A percentile compares a stretch with the other conserved stretches of the same genome.
phyloP scores from a whole-genome alignment of 2,888 invertebrate genomes.

The Sinohyriopsis cumingii region DNA sequence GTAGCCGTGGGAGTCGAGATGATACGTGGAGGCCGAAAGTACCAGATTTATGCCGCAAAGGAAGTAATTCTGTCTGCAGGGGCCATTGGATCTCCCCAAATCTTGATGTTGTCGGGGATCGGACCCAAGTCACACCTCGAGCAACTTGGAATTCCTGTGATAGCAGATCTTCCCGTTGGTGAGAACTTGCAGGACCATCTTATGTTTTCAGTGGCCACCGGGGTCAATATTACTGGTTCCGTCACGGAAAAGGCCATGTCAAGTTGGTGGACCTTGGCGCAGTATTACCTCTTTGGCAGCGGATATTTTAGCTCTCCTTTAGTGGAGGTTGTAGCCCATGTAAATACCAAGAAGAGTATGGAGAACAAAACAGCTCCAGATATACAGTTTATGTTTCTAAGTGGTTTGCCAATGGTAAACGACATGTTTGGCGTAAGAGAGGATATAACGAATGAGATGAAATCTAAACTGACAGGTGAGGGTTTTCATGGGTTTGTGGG shows the following conservation, averaged over 20 bases:
- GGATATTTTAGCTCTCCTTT: constrained; percentile 4
- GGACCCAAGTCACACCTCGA: constrained; percentile 67
- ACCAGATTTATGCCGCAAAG: constrained; percentile 38
- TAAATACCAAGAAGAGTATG: constrained; percentile 7
- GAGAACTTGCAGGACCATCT: constrained; percentile 63
- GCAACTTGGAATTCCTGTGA: constrained; percentile 57
- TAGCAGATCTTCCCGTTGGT: constrained; percentile 63
- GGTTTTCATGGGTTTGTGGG: constrained; percentile 20
- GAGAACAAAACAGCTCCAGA: constrained; percentile 13
- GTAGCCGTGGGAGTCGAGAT: constrained; percentile 50
- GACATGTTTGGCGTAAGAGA: neutral
- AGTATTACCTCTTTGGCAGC: constrained; percentile 10
- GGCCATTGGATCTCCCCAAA: constrained; percentile 65
- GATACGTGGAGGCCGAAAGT: constrained; percentile 32
- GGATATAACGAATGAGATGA: neutral
- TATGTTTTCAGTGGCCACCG: neutral
- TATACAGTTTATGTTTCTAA: constrained; percentile 13
- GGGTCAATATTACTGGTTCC: constrained; percentile 6
- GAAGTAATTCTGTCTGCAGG: constrained; percentile 68
- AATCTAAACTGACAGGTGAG: constrained; percentile 49
- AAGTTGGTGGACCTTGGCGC: constrained; percentile 1
- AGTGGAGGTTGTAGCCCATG: constrained; percentile 4
- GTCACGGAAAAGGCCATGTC: constrained; percentile 6
- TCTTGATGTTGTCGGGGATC: constrained; percentile 68
- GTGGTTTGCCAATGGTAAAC: neutral